Conservation (phyloP, 2,113 vertebrate species). For the Muntiacus muntjak region DNA sequence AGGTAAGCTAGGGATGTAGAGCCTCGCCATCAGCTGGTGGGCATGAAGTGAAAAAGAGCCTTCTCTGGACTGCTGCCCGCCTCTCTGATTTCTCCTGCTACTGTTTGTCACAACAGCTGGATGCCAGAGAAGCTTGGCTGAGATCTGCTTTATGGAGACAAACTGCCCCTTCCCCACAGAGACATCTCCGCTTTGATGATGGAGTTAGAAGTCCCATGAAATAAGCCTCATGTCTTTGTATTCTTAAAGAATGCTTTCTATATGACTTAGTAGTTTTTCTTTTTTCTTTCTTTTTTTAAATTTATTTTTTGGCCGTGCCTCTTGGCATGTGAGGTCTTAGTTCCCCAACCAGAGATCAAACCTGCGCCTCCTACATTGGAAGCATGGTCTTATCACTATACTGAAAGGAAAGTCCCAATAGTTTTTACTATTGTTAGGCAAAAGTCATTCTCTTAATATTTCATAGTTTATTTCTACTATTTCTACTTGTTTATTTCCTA, state of each 20-base stretch:
- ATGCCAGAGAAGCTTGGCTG: not conserved
- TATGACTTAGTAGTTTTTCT: not conserved
- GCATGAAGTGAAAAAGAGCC: not conserved
- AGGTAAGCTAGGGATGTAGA: not conserved
- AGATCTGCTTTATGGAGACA: not conserved
- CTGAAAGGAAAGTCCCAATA: not conserved
- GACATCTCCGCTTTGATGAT: not conserved
- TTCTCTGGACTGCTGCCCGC: not conserved
- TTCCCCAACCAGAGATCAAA: not conserved
- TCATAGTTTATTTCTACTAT: not conserved
- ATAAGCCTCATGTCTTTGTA: not conserved
- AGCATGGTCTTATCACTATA: not conserved
- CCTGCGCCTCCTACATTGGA: not conserved
- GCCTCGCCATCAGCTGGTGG: not conserved
- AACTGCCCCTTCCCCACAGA: not conserved
- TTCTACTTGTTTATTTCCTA: not conserved
- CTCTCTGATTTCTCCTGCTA: not conserved
- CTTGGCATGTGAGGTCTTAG: not conserved
- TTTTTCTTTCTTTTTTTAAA: not conserved
- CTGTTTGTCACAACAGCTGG: not conserved
- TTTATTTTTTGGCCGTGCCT: not conserved
- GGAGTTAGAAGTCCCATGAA: not conserved
- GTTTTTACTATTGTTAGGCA: not conserved
- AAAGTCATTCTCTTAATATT: conserved; percentile 20
- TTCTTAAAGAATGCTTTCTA: not conserved